phyloP scores from a whole-genome alignment of 2,113 vertebrate genomes.

The Aptenodytes forsteri region DNA sequence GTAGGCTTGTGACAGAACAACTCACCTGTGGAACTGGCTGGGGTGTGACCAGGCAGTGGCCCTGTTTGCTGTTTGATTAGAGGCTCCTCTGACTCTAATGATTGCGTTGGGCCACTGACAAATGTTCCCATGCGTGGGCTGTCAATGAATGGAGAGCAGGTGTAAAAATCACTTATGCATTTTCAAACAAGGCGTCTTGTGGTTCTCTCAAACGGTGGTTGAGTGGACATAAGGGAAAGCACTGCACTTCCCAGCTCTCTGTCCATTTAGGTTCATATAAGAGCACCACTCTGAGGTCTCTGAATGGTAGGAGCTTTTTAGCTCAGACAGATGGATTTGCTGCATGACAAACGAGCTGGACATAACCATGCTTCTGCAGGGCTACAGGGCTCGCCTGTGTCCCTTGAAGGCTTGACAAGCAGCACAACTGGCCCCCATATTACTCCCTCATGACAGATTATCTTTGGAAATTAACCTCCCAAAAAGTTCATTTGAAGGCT shows the following conservation, averaged over 20 bases:
- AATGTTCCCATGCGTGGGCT: not conserved
- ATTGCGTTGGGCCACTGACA: not conserved
- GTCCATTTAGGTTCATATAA: not conserved
- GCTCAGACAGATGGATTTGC: not conserved
- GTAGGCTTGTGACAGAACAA: not conserved
- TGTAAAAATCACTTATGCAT: not conserved
- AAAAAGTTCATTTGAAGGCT: not conserved
- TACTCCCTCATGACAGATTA: not conserved
- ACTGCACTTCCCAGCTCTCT: not conserved
- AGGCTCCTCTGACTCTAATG: not conserved
- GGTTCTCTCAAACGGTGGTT: not conserved
- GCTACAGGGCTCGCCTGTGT: not conserved
- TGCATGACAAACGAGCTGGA: not conserved
- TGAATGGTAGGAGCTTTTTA: not conserved
- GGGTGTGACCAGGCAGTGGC: not conserved
- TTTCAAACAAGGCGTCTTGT: not conserved
- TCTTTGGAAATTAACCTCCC: not conserved
- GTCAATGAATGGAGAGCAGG: not conserved
- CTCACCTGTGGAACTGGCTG: not conserved
- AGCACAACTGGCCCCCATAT: not conserved
- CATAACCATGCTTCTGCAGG: not conserved
- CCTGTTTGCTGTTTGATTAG: not conserved
- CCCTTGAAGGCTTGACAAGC: not conserved
- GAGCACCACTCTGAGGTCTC: not conserved
- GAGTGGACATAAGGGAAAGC: not conserved